Base-by-base conservation (phyloP, 2,888 invertebrate species). In the Nematopogon swammerdamellus region DNA sequence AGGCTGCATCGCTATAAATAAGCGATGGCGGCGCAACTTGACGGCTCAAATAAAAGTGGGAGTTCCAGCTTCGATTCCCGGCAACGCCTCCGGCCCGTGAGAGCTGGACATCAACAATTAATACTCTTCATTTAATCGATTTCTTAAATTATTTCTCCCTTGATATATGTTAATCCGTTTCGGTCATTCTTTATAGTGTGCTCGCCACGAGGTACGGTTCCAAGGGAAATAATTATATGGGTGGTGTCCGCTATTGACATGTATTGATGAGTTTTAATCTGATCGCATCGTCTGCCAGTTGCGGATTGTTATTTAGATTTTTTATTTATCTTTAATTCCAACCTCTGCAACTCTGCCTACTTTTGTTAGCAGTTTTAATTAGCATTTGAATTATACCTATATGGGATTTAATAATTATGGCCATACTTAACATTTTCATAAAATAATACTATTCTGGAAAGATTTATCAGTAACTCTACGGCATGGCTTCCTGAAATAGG, bases 261-360 rank as follows among this genome's bases (percentile, higher is more conserved):
- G 73, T 76, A 79, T 79, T 75, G 79, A 79, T 79, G 79, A 70
- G 72, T 77, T 77, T 76, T 77, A 36, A 79, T 79, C 77, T 74
- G 75, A 79, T 76, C 75, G 36, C 11, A 36, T 36, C 36, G 11
- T 14, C 36, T 36, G 36, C 3, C 25, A 25, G 25, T 14, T 36
- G 36, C 36, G 11, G 36, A 36, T 36, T 36, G n/a, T 36, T 36
- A 36, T 36, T 36, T 14, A 36, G 36, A 36, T 36, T 36, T 36
- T 14, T 6, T 25, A 6, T 25, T 25, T 25, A 25, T 25, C n/a
- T 25, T 25, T 25, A 10, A 4, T 25, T 10, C 25, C 25, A 6
- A 6, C 25, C 25, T 25, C 10, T n/a, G n/a, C n/a, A n/a, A n/a
- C n/a, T n/a, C n/a, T n/a, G n/a, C n/a, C n/a, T n/a, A n/a, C n/a